Base-by-base conservation (phyloP, 2,797 vertebrate species). In the Petrocephalus sullivani region DNA sequence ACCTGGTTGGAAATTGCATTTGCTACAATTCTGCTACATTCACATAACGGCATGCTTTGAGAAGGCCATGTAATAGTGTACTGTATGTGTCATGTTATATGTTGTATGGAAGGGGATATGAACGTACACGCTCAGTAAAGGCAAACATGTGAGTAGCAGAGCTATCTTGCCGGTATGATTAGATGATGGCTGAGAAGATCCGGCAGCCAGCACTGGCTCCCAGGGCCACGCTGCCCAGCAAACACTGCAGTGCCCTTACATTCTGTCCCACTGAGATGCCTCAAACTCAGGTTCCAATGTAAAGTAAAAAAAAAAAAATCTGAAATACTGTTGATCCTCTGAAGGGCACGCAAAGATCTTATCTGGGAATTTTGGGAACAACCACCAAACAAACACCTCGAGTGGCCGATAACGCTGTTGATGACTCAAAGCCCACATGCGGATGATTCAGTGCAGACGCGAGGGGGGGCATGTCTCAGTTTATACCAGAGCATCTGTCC, bases 341-440 rank as follows among this genome's bases (percentile, higher is more conserved):
- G 37, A n/a, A 82, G 8, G 41, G 16, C 3, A 21, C 2, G 46
- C 78, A 46, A 19, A 51, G 78, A 46, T 82, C 78, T 82, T 82
- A 82, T 82, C 78, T 83, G 0, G 1, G 78, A 53, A 12, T 49
- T 10, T 21, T 4, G 19, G 19, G 49, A 83, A 23, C 78, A 83
- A 81, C 54, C 46, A 7, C 0, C 2, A 89, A 93, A 91, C 89
- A 89, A 54, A 56, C 89, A 78, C 4, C 84, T 90, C 87, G 81
- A 71, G 84, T 14, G 14, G 19, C 1, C 67, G 58, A 85, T 87
- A 90, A 88, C 89, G 89, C 82, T 6, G 14, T 58, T 1, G 46
- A 9, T 90, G 89, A 92, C 82, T 91, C 91, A 92, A 14, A 37
- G 19, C 90, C 82, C 14, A n/a, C 3, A 0, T 71, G 71, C 53